These are phyloP conservation scores for Trichogramma dendrolimi DNA, from an alignment of 2,888 invertebrate genomes.

Conservation along the genomic window DNA sequence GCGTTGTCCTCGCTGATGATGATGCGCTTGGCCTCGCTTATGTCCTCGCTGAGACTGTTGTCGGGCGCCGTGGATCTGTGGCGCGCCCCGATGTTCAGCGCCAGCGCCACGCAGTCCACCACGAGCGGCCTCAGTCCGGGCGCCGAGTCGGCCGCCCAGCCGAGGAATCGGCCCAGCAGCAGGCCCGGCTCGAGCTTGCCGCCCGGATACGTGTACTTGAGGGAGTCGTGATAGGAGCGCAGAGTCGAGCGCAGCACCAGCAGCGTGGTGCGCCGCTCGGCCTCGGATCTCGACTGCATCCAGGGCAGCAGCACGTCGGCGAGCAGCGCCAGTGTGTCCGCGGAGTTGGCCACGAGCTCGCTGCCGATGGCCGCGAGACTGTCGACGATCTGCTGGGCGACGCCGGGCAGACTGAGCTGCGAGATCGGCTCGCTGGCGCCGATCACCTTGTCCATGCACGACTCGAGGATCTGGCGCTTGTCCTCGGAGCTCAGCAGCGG, in stretches of 20 bases:
- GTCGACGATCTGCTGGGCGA: constrained; percentile 36
- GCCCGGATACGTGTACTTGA: constrained; percentile 46
- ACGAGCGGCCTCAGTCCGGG: constrained; percentile 38
- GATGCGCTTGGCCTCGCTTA: constrained; percentile 40
- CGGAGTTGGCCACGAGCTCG: constrained; percentile 42
- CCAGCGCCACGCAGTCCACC: constrained; percentile 41
- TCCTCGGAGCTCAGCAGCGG: constrained; percentile 41
- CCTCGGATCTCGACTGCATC: constrained; percentile 44
- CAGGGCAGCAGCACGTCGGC: constrained; percentile 45
- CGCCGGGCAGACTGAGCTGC: constrained; percentile 34
- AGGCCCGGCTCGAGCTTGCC: constrained; percentile 45
- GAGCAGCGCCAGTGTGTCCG: constrained; percentile 42
- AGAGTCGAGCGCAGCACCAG: constrained; percentile 40
- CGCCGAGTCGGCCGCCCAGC: constrained; percentile 44
- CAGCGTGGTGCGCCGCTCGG: constrained; percentile 41
- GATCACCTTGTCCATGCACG: constrained; percentile 44
- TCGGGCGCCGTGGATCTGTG: constrained; percentile 41
- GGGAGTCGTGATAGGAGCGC: constrained; percentile 44
- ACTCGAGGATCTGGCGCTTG: constrained; percentile 41
- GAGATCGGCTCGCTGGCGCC: constrained; percentile 40
- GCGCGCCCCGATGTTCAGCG: constrained; percentile 41
- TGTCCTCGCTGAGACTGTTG: constrained; percentile 39
- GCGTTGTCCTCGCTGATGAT: constrained; percentile 37
- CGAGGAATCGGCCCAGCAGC: constrained; percentile 42
- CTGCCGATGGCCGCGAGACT: constrained; percentile 40